Conservation (phyloP, 2,888 invertebrate genomes). For the Pinctada fucata region DNA sequence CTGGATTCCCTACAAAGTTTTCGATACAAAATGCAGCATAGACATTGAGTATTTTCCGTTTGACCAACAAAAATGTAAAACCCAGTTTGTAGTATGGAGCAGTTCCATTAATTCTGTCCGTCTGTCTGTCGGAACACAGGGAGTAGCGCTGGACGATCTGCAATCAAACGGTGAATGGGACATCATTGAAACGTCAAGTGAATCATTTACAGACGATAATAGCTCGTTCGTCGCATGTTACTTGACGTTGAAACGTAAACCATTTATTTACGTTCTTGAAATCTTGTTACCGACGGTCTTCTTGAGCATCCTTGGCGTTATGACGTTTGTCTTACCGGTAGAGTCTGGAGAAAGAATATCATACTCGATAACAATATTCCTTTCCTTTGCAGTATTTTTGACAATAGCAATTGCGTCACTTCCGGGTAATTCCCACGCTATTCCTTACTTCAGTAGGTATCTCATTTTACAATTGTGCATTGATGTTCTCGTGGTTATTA, state of each 20-base stretch:
- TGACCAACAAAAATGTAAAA: constrained; percentile 47
- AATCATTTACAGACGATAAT: constrained; percentile 22
- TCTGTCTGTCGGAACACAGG: constrained; percentile 35
- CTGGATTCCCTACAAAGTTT: constrained; percentile 55
- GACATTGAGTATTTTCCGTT: constrained; percentile 54
- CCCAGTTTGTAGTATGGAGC: constrained; percentile 37
- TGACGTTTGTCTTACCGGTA: constrained; percentile 51
- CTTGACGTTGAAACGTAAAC: constrained; percentile 48
- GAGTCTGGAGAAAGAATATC: constrained; percentile 51
- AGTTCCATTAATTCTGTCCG: constrained; percentile 11
- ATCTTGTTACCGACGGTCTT: constrained; percentile 50
- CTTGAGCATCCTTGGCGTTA: constrained; percentile 45
- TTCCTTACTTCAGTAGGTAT: constrained; percentile 47
- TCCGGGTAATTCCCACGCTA: constrained; percentile 46
- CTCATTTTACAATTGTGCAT: constrained; percentile 45
- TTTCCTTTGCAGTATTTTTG: constrained; percentile 55
- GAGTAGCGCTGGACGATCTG: constrained; percentile 39
- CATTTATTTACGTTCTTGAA: constrained; percentile 49
- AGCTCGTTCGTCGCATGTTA: constrained; percentile 46
- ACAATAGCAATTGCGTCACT: constrained; percentile 51
- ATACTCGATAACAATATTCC: constrained; percentile 49
- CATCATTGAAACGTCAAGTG: constrained; percentile 28
- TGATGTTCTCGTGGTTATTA: constrained; percentile 43
- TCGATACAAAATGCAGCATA: constrained; percentile 48
- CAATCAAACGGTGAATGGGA: constrained; percentile 50